Conservation (phyloP, 2,113 vertebrate species). For the Daboia siamensis region DNA sequence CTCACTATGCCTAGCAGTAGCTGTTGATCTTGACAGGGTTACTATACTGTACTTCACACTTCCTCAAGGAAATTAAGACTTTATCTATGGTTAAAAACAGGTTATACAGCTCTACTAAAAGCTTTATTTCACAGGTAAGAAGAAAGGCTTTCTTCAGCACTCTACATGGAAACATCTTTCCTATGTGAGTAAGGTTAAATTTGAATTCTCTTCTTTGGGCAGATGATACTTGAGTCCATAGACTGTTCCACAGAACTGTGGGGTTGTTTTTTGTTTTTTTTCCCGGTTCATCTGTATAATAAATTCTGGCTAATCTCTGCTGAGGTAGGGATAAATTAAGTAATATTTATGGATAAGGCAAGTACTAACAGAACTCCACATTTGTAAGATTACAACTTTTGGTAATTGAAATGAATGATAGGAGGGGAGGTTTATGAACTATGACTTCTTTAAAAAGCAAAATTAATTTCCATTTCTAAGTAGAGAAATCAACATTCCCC, state of each 20-base stretch:
- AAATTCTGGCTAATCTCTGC: background rate
- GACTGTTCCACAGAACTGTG: background rate
- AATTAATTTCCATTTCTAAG: background rate
- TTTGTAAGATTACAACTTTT: background rate
- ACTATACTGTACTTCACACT: background rate
- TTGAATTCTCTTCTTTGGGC: background rate
- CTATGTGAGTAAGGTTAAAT: background rate
- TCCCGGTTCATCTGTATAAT: background rate
- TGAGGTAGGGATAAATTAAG: background rate
- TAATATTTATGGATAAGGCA: background rate
- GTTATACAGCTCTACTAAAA: constrained; percentile 1
- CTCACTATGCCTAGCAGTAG: background rate
- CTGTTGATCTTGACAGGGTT: constrained; percentile 34
- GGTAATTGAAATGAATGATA: background rate
- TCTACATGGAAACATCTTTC: background rate
- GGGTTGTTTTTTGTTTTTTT: too few relatives aligned
- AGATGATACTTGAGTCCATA: background rate
- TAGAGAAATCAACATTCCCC: background rate
- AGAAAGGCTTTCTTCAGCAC: background rate
- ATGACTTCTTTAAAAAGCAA: background rate
- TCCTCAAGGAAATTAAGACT: background rate
- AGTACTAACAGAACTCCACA: background rate
- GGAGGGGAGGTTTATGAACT: background rate
- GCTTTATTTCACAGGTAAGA: background rate
- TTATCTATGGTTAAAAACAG: constrained; percentile 25